Conservation (phyloP, 2,888 invertebrate species). For the Sinodicranocentrus sp. region DNA sequence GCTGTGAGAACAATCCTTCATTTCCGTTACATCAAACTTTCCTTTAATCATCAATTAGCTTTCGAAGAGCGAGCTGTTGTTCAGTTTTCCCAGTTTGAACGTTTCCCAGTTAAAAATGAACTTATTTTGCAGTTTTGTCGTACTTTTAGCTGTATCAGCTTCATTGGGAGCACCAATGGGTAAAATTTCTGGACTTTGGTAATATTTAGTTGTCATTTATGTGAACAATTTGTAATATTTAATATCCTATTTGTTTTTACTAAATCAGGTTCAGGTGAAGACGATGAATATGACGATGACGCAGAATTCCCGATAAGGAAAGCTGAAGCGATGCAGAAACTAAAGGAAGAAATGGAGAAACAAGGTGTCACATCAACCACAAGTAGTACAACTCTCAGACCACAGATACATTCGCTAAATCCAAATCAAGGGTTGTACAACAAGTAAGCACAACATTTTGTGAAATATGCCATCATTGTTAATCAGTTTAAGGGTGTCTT, state of each 20-base stretch:
- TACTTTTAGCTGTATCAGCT: slow-evolving; percentile 8
- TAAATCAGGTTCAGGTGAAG: slow-evolving; percentile 12
- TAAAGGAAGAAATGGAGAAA: slow-evolving; percentile 18
- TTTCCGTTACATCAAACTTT: neutral
- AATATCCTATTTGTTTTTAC: neutral
- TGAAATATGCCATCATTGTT: too few relatives aligned
- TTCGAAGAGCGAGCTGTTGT: neutral
- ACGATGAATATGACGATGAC: slow-evolving; percentile 62
- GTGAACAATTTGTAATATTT: slow-evolving; percentile 1
- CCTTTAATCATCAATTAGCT: slow-evolving; percentile 9
- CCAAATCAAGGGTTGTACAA: neutral
- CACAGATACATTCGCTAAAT: neutral
- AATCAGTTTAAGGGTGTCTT: too few relatives aligned
- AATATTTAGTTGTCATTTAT: too few relatives aligned
- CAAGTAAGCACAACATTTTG: neutral
- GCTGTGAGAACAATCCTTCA: too few relatives aligned
- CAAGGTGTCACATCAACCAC: slow-evolving; percentile 17
- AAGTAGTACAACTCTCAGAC: slow-evolving; percentile 8
- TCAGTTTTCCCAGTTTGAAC: neutral
- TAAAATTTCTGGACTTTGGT: neutral
- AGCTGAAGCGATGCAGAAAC: neutral
- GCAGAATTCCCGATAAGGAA: slow-evolving; percentile 21
- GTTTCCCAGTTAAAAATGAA: slow-evolving; percentile 8
- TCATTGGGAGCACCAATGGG: slow-evolving; percentile 24
- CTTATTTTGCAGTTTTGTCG: neutral